Evolutionary conservation across 2,888 invertebrate species (phyloP), one percentile per base, ranked within the genome.

Genomic region (Melanchra persicariae): DNA sequence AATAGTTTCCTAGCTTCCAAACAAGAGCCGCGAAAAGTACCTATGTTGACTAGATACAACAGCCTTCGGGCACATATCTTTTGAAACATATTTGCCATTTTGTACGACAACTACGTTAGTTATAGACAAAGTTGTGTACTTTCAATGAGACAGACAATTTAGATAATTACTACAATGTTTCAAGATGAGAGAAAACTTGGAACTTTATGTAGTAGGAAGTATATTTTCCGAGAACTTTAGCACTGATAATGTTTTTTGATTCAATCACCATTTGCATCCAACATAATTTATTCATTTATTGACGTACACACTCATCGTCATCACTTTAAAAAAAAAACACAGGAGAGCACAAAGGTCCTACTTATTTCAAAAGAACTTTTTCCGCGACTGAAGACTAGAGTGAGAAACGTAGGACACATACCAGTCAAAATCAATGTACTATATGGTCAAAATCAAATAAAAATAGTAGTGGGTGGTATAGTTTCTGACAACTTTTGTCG

Each of bases 51-150:
- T 43, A 37, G 24, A 37, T 34, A n/a, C 5, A 43, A 30, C 24
- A 40, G 24, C 59, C 19, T 67, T 40, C 15, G 76, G 19, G 47
- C 30, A 45, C 26, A 43, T 26, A 19, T 26, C 26, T 40, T 19
- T 34, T 22, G 15, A 47, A 62, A 62, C 24, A 58, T 43, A 30
- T 77, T 69, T 69, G 24, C n/a, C 1, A 58, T 40, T 69, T 60
- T 40, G 40, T 30, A 51, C 6, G 37, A 54, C n/a, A 45, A 40
- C 1, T 19, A 45, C 9, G n/a, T 17, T 9, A n/a, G 22, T 49
- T 2, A 10, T 22, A 19, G 26, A 37, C 7, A 22, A 55, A 37
- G n/a, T 70, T 47, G 15, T 12, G 45, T 34, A 30, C 22, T 69
- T 40, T 70, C 9, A 37, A 40, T 19, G 7, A 15, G 15, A 55